Base-by-base conservation (phyloP, 2,113 vertebrate genomes). In the Corythornis cristatus region DNA sequence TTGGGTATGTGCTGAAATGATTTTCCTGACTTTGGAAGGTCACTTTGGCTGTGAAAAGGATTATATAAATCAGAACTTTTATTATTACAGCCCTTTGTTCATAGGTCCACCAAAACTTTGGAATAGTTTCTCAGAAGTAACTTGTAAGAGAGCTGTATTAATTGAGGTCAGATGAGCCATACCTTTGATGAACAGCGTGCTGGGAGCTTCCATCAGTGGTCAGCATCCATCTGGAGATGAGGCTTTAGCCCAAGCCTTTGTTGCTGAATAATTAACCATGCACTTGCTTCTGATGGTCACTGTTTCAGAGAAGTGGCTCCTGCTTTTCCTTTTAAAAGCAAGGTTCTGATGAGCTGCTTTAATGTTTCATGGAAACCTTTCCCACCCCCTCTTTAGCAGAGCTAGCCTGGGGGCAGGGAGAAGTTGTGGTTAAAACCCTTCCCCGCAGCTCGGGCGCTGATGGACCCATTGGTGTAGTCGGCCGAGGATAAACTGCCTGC, bases 111-210 rank as follows among this genome's bases (percentile, higher is more conserved):
- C 35, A 66, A 50, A 94, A 96, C 42, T 92, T 84, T 31, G 26
- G 33, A 89, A 60, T 23, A 87, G 77, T 65, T 83, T 90, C 83
- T 96, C 78, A 92, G 72, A 94, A 94, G 88, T 83, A 53, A 75
- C 85, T 95, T 85, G 15, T 75, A 42, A 80, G 82, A 79, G 48
- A 51, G 29, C 45, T 19, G 6, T 9, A 77, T 68, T 96, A 97
- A 97, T 97, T 97, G 94, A 91, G 96, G 96, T 96, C 94, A 93
- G 65, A 89, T 33, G 40, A 92, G 58, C n/a, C 6, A 0, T 43
- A 15, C 4, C 0, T 54, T 91, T 90, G 90, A 94, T 86, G 78
- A 86, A 45, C 56, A 64, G 83, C 23, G 5, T 37, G 22, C n/a
- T 83, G 54, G 89, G 83, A 89, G 48, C 64, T 85, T 37, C 22